Evolutionary conservation across 2,113 vertebrate species (phyloP).

Genomic region (Anolis carolinensis): DNA sequence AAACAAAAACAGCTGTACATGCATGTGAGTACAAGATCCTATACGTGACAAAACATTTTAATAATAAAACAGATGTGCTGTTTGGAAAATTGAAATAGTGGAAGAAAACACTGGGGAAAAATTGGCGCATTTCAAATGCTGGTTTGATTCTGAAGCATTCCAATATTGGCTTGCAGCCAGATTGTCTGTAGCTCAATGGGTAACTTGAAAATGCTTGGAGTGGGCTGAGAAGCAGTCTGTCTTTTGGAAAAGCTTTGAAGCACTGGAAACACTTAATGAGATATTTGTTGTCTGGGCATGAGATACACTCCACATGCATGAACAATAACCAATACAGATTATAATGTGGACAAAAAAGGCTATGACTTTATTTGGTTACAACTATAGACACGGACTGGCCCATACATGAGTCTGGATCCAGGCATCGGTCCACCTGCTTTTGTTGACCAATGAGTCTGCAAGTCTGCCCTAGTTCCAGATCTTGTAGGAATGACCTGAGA

Average conservation of each 20-base stretch:
- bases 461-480: no score
- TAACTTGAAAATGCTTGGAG: background rate
- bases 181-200: background rate
- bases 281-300: no score
- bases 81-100: background rate
- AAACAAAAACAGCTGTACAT: constrained; percentile 37
- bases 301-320: no score
- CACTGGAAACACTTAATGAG: background rate
- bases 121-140: background rate
- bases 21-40: background rate
- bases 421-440: no score
- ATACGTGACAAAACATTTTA: background rate
- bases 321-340: no score
- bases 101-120: background rate
- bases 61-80: background rate
- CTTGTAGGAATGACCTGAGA: no score
- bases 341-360: no score
- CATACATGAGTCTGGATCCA: no score
- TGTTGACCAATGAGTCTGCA: no score
- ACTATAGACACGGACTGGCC: background rate
- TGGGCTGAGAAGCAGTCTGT: background rate
- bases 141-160: background rate
- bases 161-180: background rate
- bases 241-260: background rate
- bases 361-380: no score